Conservation (phyloP, 2,113 vertebrate genomes). For the Phrynosoma platyrhinos region DNA sequence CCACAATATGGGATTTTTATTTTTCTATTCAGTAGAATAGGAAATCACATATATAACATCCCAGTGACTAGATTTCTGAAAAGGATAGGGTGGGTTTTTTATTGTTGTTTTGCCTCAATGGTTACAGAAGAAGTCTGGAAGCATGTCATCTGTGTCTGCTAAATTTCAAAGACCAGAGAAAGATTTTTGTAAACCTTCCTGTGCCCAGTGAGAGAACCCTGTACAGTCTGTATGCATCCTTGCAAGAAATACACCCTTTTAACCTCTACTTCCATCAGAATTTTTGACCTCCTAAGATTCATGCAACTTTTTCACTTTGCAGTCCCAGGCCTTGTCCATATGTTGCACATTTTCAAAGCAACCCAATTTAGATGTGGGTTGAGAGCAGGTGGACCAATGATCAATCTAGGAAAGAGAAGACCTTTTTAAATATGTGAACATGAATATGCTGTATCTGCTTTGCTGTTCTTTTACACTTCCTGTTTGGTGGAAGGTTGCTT, state of each 20-base stretch:
- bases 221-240: background rate
- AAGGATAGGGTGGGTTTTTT: background rate
- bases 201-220: background rate
- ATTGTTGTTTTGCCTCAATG: background rate
- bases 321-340: background rate
- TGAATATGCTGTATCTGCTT: background rate
- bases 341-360: background rate
- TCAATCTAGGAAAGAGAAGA: background rate
- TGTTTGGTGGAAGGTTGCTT: background rate
- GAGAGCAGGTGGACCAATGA: background rate
- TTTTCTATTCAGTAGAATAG: background rate
- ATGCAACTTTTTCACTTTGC: background rate
- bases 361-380: background rate
- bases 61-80: background rate
- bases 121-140: constrained; percentile 7
- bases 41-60: background rate
- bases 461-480: background rate
- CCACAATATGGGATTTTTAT: background rate
- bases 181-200: background rate
- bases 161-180: constrained; percentile 3
- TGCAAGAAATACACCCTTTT: background rate
- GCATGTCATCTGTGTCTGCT: constrained; percentile 14
- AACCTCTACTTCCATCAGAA: background rate
- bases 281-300: background rate
- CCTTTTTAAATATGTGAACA: background rate